phyloP scores from a whole-genome alignment of 2,888 invertebrate genomes.

The Drosophila colorata region DNA sequence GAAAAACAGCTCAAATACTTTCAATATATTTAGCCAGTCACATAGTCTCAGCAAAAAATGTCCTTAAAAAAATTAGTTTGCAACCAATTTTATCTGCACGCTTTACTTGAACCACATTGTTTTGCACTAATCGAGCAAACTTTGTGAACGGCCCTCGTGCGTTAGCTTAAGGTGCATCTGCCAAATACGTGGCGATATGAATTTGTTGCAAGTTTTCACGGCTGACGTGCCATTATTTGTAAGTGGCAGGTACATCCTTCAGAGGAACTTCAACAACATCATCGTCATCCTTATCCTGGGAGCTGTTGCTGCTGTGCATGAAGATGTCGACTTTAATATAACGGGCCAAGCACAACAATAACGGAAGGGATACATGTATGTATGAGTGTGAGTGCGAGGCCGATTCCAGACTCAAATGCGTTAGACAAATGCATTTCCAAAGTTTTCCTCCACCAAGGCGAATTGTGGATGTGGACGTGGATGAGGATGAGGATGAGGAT shows the following conservation, averaged over 20 bases:
- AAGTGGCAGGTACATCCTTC: slow-evolving; percentile 56
- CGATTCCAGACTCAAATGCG: background rate
- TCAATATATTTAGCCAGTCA: too few species aligned
- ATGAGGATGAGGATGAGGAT: background rate
- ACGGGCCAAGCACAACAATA: slow-evolving; percentile 47
- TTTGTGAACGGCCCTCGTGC: slow-evolving; percentile 5
- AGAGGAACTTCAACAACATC: slow-evolving; percentile 51
- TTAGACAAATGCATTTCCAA: slow-evolving; percentile 54
- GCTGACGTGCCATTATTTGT: slow-evolving; percentile 67
- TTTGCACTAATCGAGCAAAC: background rate
- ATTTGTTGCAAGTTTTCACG: slow-evolving; percentile 65
- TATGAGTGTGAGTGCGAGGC: background rate
- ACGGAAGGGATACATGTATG: slow-evolving; percentile 7
- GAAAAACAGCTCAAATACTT: background rate
- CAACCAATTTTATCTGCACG: too few species aligned
- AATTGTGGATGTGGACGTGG: slow-evolving; percentile 8
- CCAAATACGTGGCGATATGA: slow-evolving; percentile 41
- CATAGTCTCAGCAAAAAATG: too few species aligned
- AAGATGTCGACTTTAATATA: slow-evolving; percentile 29
- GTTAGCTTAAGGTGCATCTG: slow-evolving; percentile 4
- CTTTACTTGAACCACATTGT: too few species aligned
- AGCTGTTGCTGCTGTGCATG: slow-evolving; percentile 18
- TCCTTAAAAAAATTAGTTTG: too few species aligned
- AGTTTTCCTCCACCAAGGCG: slow-evolving; percentile 31
- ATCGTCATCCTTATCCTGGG: slow-evolving; percentile 16